A percentile compares a stretch with the other conserved stretches of the same genome.
Evolutionary conservation across 2,113 vertebrate genomes (phyloP).

Genomic region (Oplegnathus fasciatus): DNA sequence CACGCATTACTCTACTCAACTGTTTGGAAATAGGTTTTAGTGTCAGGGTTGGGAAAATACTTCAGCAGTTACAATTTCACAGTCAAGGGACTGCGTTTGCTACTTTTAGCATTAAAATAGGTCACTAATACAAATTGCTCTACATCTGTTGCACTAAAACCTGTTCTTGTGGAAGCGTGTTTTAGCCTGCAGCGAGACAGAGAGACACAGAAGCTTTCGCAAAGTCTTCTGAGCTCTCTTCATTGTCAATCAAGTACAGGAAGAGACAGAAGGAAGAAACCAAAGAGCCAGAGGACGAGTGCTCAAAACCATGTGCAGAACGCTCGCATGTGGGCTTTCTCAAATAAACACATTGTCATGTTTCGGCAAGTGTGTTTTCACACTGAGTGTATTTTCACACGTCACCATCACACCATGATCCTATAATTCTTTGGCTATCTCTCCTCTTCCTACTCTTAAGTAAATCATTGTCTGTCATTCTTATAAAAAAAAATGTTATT

Average conservation of each 20-base stretch:
- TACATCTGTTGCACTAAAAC: slow-evolving; percentile 38
- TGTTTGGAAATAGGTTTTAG: background rate
- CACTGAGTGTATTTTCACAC: background rate
- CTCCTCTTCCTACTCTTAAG: background rate
- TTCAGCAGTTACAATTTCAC: background rate
- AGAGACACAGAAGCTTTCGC: slow-evolving; percentile 22
- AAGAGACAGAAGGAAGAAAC: background rate
- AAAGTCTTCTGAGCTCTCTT: slow-evolving; percentile 24
- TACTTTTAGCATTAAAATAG: slow-evolving; percentile 56
- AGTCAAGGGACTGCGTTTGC: slow-evolving; percentile 13
- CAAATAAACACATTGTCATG: slow-evolving; percentile 8
- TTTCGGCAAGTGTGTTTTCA: background rate
- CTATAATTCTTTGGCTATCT: background rate
- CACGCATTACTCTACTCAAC: background rate
- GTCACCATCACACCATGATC: background rate
- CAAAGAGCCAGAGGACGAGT: background rate
- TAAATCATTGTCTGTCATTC: slow-evolving; percentile 9
- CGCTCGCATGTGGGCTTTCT: background rate
- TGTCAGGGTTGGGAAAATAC: slow-evolving; percentile 11
- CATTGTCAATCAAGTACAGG: slow-evolving; percentile 37
- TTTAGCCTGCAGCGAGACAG: slow-evolving; percentile 33
- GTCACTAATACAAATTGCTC: slow-evolving; percentile 56
- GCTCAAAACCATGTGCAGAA: slow-evolving; percentile 6
- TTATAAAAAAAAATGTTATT: background rate
- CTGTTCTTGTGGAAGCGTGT: slow-evolving; percentile 17